Conservation (phyloP, 2,888 invertebrate species). For the Plagodis pulveraria region DNA sequence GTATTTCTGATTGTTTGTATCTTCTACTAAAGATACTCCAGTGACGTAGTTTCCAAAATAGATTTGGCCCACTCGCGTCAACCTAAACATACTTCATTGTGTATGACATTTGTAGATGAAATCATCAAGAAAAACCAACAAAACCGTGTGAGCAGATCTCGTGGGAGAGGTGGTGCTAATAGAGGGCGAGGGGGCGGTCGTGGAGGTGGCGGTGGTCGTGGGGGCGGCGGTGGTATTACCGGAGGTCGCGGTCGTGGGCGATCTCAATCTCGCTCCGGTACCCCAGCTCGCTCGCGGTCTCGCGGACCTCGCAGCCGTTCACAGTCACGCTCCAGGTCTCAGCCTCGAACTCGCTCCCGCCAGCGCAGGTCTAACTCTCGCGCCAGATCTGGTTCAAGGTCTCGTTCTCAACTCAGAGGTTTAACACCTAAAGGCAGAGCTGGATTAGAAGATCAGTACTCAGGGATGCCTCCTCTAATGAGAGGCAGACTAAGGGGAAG, state of each 20-base stretch:
- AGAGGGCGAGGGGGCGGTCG: slow-evolving; percentile 36
- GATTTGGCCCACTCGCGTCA: not conserved
- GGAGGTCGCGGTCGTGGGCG: slow-evolving; percentile 51
- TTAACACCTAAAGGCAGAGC: slow-evolving; percentile 74
- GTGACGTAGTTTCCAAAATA: not conserved
- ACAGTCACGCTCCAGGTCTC: slow-evolving; percentile 55
- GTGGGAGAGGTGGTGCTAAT: slow-evolving; percentile 59
- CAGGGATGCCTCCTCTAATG: slow-evolving; percentile 60
- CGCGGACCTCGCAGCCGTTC: slow-evolving; percentile 55
- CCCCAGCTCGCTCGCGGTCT: slow-evolving; percentile 55
- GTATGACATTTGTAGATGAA: slow-evolving; percentile 57
- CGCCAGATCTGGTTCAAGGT: slow-evolving; percentile 62
- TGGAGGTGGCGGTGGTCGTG: slow-evolving; percentile 35
- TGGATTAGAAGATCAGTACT: slow-evolving; percentile 61
- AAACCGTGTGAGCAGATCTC: slow-evolving; percentile 64
- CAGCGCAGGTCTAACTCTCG: slow-evolving; percentile 59
- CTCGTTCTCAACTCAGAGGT: slow-evolving; percentile 66
- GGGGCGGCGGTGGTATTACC: slow-evolving; percentile 40
- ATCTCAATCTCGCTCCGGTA: slow-evolving; percentile 51
- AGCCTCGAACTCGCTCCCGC: slow-evolving; percentile 52
- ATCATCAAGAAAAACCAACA: slow-evolving; percentile 70
- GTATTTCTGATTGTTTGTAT: no score
- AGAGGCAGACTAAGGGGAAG: slow-evolving; percentile 58
- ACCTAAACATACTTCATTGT: not conserved
- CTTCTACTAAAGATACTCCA: not conserved